Evolutionary conservation across 1,140 invertebrate genomes (phyloP), one percentile per base, ranked within the genome.

Genomic region (Plectus sambesii): DNA sequence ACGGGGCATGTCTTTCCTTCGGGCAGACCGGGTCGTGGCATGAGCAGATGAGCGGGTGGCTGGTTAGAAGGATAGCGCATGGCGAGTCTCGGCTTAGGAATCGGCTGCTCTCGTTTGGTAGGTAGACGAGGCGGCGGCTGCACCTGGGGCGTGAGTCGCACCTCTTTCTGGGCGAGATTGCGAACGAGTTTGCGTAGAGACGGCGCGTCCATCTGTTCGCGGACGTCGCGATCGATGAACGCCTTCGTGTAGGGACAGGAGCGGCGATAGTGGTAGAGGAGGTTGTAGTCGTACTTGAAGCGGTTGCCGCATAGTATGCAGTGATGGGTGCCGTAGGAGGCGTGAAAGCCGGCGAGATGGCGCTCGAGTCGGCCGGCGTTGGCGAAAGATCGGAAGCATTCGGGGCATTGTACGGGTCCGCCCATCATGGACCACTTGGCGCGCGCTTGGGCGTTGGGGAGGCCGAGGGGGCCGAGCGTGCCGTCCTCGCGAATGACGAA

Each of bases 251-350:
- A 68, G 3, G 58, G 61, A 42, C 62, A 64, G 12, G 49, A 55
- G 19, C 44, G 41, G 12, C 62, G 60, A 37, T 67, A 67, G 39
- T 64, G 62, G 44, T 62, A 64, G 9, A 64, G 46, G 30, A 64
- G 38, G 47, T 63, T 67, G 47, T 64, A 64, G 17, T 64, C 62
- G 41, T 64, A 64, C 47, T 64, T 64, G 45, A 67, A 64, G 1
- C 61, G 56, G 48, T 63, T 61, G n/a, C 62, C 62, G 39, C 62
- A 64, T 12, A 64, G 42, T 17, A 55, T 22, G 38, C 62, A 64
- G 35, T 68, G 62, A 37, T 67, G 63, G 1, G 58, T 51, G 19
- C 62, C 62, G 17, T 40, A 36, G 8, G 62, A 53, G 9, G 55
- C 38, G 25, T 64, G 62, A 38, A 60, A 51, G 25, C 62, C 64